Evolutionary conservation across 2,797 vertebrate genomes (phyloP), one percentile per base, ranked within the genome.

Genomic region (Tachyglossus aculeatus): DNA sequence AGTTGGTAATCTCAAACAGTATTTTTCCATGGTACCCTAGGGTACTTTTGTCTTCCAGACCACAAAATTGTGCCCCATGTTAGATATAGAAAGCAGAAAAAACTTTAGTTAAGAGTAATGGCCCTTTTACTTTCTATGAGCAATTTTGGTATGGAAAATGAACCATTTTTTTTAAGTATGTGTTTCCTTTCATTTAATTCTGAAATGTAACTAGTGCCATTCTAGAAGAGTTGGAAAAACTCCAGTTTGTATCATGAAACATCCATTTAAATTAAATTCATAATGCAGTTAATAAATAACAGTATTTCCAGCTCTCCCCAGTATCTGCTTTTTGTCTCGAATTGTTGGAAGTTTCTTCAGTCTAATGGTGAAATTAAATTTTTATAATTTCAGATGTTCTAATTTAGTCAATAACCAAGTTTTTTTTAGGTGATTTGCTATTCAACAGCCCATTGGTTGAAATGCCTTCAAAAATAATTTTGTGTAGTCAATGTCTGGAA

Each of bases 281-380:
- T 43, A 48, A 71, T 57, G 41, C 31, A 40, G 27, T 36, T 22
- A 71, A 57, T 56, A 71, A 63, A 63, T 48, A 34, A 50, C 47
- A 50, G 51, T 51, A 71, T 43, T 50, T 50, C 37, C 19, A 4
- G 19, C 15, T 12, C 41, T 8, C 2, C 34, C n/a, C n/a, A n/a
- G n/a, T n/a, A n/a, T n/a, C n/a, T n/a, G n/a, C n/a, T n/a, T n/a
- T n/a, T n/a, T n/a, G n/a, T n/a, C n/a, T n/a, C n/a, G n/a, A n/a
- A n/a, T n/a, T n/a, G n/a, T n/a, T n/a, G n/a, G n/a, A n/a, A n/a
- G n/a, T n/a, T n/a, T n/a, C n/a, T n/a, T n/a, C n/a, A n/a, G n/a
- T n/a, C n/a, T n/a, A n/a, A n/a, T n/a, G n/a, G n/a, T n/a, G n/a
- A n/a, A n/a, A n/a, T n/a, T n/a, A n/a, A n/a, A n/a, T n/a, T n/a